These are phyloP conservation scores for Dascyllus trimaculatus DNA, from an alignment of 2,113 vertebrate species.

Conservation along the genomic window DNA sequence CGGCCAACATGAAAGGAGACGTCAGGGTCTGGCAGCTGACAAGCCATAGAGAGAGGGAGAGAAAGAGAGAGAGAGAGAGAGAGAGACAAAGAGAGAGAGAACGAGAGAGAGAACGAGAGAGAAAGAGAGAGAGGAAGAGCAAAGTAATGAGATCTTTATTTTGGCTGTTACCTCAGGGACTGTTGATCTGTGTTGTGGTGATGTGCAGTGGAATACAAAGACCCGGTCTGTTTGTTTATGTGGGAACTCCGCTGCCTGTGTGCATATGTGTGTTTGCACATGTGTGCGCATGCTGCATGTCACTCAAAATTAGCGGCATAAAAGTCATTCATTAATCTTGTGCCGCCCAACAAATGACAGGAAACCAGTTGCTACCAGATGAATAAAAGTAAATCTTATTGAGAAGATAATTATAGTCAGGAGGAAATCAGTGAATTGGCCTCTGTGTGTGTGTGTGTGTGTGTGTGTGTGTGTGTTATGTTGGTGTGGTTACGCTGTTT, in stretches of 20 bases:
- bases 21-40: slow-evolving; percentile 99
- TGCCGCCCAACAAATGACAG: slow-evolving; percentile 53
- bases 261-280: slow-evolving; percentile 6
- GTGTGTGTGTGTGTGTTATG: slow-evolving; percentile 23
- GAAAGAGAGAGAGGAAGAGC: slow-evolving; percentile 72
- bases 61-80: neutral
- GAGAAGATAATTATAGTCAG: slow-evolving; percentile 66
- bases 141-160: slow-evolving; percentile 86
- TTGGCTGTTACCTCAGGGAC: slow-evolving; percentile 83
- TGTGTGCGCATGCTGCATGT: slow-evolving; percentile 25
- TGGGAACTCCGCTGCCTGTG: slow-evolving; percentile 71
- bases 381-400: slow-evolving; percentile 67
- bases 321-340: slow-evolving; percentile 68
- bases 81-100: slow-evolving; percentile 75
- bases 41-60: slow-evolving; percentile 80
- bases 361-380: slow-evolving; percentile 54
- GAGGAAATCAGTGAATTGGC: slow-evolving; percentile 54
- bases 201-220: slow-evolving; percentile 83
- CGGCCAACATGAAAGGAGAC: slow-evolving; percentile 99
- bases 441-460: slow-evolving; percentile 24
- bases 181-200: slow-evolving; percentile 84
- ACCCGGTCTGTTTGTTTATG: slow-evolving; percentile 83
- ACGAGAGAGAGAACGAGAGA: slow-evolving; percentile 66
- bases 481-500: slow-evolving; percentile 69
- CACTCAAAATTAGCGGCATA: slow-evolving; percentile 65